phyloP scores from a whole-genome alignment of 2,113 vertebrate species.

The Uria lomvia region DNA sequence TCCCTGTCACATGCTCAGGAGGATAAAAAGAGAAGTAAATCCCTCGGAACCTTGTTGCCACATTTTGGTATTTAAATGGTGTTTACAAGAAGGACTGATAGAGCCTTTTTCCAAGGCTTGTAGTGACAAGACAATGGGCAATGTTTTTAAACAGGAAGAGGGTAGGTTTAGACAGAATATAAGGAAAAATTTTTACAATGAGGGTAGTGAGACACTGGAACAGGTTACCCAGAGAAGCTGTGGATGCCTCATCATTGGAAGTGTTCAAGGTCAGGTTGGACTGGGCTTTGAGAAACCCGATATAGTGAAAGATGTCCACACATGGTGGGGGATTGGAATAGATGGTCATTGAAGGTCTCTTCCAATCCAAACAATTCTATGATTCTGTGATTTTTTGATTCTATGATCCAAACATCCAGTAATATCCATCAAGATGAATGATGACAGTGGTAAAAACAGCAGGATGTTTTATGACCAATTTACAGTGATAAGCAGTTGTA shows the following conservation, averaged over 20 bases:
- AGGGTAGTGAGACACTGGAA: not conserved
- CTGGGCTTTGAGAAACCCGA: not conserved
- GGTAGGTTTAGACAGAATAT: not conserved
- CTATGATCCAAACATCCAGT: not conserved
- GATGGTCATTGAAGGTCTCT: not conserved
- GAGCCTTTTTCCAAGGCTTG: not conserved
- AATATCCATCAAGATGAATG: not conserved
- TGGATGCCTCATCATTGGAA: not conserved
- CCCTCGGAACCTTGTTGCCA: not conserved
- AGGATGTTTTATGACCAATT: not conserved
- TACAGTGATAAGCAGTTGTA: not conserved
- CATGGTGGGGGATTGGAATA: not conserved
- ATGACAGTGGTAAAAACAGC: not conserved
- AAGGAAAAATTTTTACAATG: not conserved
- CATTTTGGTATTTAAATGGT: not conserved
- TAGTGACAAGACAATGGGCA: not conserved
- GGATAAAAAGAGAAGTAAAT: not conserved
- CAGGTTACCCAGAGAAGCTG: not conserved
- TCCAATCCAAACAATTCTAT: not conserved
- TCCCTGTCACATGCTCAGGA: not conserved
- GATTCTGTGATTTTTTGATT: not conserved
- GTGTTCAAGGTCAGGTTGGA: not conserved
- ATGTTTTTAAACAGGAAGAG: not conserved
- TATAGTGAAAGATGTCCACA: not conserved
- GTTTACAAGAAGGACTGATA: not conserved